Evolutionary conservation across 2,797 vertebrate genomes (phyloP).

Genomic region (Amphiprion clarkii): DNA sequence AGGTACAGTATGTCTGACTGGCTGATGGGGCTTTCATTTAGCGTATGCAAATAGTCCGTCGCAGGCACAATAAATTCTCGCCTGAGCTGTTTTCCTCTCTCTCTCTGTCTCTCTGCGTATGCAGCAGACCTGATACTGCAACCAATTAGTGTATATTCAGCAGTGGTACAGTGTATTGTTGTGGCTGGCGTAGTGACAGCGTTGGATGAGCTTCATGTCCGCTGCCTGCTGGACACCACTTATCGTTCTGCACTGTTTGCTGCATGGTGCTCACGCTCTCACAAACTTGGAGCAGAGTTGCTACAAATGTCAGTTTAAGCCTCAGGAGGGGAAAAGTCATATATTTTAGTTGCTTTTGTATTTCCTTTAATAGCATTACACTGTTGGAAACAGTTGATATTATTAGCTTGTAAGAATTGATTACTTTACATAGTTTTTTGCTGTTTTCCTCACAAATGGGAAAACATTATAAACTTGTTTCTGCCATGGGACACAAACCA

Average conservation of each 20-base stretch:
- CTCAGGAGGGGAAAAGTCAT: background rate
- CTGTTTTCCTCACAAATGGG: background rate
- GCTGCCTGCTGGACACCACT: slow-evolving; percentile 25
- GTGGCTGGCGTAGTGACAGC: slow-evolving; percentile 6
- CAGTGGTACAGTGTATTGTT: slow-evolving; percentile 25
- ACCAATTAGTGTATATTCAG: slow-evolving; percentile 65
- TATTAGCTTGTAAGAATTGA: slow-evolving; percentile 5
- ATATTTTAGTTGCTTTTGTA: slow-evolving; percentile 2
- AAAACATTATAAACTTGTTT: background rate
- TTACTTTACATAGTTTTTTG: background rate
- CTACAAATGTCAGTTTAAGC: background rate
- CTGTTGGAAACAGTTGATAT: slow-evolving; percentile 6
- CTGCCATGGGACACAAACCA: too few relatives aligned
- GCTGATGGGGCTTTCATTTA: slow-evolving; percentile 78
- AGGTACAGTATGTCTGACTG: slow-evolving; percentile 65
- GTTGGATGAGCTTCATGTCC: slow-evolving; percentile 6
- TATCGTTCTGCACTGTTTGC: slow-evolving; percentile 5
- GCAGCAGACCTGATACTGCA: background rate
- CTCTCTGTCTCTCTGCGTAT: background rate
- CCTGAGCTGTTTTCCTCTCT: slow-evolving; percentile 42
- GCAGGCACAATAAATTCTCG: slow-evolving; percentile 56
- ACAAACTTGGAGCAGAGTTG: background rate
- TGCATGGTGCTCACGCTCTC: slow-evolving; percentile 3
- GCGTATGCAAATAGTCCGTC: slow-evolving; percentile 77
- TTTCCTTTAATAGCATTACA: background rate